These are phyloP conservation scores for Ascaphus truei DNA, from an alignment of 2,113 vertebrate species.

Conservation along the genomic window DNA sequence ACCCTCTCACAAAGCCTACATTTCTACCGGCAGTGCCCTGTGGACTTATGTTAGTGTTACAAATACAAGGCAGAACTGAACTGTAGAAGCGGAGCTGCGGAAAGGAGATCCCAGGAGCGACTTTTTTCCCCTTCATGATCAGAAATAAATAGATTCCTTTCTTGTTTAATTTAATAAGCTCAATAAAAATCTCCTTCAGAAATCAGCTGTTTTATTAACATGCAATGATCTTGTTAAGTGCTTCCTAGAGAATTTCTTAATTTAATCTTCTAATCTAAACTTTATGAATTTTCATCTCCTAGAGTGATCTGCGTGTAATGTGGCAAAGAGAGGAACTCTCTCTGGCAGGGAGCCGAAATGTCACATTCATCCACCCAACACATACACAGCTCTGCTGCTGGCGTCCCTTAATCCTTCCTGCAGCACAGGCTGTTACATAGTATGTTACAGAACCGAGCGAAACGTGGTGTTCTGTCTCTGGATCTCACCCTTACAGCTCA, in stretches of 20 bases:
- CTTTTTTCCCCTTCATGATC: not conserved
- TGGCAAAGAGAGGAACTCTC: not conserved
- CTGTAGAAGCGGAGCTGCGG: not conserved
- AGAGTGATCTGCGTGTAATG: not conserved
- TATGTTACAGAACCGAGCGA: too few relatives aligned
- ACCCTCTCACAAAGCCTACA: too few relatives aligned
- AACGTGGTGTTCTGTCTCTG: too few relatives aligned
- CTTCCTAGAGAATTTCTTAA: conserved; percentile 19
- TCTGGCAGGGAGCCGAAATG: not conserved
- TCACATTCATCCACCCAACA: not conserved
- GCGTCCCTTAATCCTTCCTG: too few relatives aligned
- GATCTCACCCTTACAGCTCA: too few relatives aligned
- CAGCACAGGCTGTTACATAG: too few relatives aligned
- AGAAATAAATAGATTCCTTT: conserved; percentile 14
- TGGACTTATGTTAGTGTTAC: too few relatives aligned
- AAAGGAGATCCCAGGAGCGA: not conserved
- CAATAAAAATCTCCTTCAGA: conserved; percentile 22
- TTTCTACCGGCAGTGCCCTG: too few relatives aligned
- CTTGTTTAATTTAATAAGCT: conserved; percentile 26
- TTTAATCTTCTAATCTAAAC: conserved; percentile 19
- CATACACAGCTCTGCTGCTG: too few relatives aligned
- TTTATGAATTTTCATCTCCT: conserved; percentile 26
- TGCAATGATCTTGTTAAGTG: conserved; percentile 9
- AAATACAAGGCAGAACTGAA: too few relatives aligned
- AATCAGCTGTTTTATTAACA: conserved; percentile 24